phyloP scores from a whole-genome alignment of 2,797 vertebrate species.

The Ctenopoma multispine region DNA sequence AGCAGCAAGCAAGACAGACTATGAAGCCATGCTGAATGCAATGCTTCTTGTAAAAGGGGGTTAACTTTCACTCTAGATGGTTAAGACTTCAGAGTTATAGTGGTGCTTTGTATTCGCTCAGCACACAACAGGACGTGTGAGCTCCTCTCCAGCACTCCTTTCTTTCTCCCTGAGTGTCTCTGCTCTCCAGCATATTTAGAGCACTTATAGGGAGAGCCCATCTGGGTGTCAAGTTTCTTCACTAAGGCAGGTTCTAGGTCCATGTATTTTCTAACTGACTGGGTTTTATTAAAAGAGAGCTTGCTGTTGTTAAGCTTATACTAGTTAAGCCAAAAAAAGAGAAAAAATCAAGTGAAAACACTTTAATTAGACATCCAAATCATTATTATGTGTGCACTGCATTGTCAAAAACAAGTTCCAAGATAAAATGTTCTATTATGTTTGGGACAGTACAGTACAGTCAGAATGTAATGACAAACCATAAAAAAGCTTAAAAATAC shows the following conservation, averaged over 20 bases:
- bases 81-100: slow-evolving; percentile 67
- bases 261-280: slow-evolving; percentile 32
- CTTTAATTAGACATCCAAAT: slow-evolving; percentile 3
- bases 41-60: slow-evolving; percentile 37
- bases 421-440: too few species aligned
- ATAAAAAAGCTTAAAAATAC: too few species aligned
- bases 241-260: slow-evolving; percentile 81
- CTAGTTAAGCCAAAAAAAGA: not conserved
- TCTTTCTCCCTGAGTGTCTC: slow-evolving; percentile 61
- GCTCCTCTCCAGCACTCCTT: slow-evolving; percentile 66
- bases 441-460: too few species aligned
- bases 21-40: slow-evolving; percentile 59
- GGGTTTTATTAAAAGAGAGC: slow-evolving; percentile 39
- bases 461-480: too few species aligned
- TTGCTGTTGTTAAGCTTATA: slow-evolving; percentile 14
- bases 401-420: not conserved
- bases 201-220: slow-evolving; percentile 68
- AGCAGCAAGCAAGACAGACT: slow-evolving; percentile 68
- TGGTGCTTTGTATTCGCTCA: slow-evolving; percentile 45
- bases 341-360: not conserved
- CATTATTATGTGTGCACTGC: not conserved
- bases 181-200: slow-evolving; percentile 74
- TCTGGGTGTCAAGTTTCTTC: slow-evolving; percentile 80
- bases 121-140: slow-evolving; percentile 49
- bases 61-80: slow-evolving; percentile 82